phyloP scores from a whole-genome alignment of 2,797 vertebrate genomes.

The Intellagama lesueurii region DNA sequence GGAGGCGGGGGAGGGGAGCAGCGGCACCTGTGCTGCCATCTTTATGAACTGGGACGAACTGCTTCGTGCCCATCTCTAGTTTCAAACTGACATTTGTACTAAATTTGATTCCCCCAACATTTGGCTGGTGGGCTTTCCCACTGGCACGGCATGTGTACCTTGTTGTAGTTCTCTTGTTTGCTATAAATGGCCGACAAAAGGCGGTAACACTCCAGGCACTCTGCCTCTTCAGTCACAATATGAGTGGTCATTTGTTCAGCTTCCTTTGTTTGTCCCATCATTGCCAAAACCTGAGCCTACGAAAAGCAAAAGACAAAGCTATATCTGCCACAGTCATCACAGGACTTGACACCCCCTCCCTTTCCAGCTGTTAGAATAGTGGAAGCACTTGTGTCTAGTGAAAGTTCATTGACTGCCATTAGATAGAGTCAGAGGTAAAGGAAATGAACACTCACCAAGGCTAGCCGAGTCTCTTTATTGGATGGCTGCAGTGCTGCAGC shows the following conservation, averaged over 20 bases:
- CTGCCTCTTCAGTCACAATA: conserved; percentile 82
- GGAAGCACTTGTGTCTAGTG: not conserved
- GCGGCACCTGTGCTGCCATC: too few species aligned
- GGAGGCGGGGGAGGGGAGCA: too few species aligned
- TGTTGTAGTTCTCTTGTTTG: conserved; percentile 87
- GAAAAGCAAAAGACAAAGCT: not conserved
- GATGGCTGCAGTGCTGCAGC: conserved; percentile 85
- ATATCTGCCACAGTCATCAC: not conserved
- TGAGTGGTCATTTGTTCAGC: conserved; percentile 87
- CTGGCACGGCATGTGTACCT: conserved; percentile 77
- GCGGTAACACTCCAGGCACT: conserved; percentile 93
- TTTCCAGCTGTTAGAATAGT: not conserved
- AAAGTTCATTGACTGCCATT: not conserved
- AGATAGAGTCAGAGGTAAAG: not conserved
- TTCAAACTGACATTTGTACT: not conserved
- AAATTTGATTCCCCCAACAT: not conserved
- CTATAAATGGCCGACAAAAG: conserved; percentile 95
- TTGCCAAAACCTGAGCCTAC: conserved; percentile 92
- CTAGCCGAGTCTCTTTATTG: conserved; percentile 88
- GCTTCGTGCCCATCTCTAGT: too few species aligned
- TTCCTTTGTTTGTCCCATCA: conserved; percentile 86
- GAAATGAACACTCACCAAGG: conserved; percentile 82
- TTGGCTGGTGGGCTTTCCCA: not conserved
- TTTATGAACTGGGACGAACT: too few species aligned
- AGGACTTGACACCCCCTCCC: not conserved